Evolutionary conservation across 2,888 invertebrate genomes (phyloP).

Genomic region (Plutella xylostella): DNA sequence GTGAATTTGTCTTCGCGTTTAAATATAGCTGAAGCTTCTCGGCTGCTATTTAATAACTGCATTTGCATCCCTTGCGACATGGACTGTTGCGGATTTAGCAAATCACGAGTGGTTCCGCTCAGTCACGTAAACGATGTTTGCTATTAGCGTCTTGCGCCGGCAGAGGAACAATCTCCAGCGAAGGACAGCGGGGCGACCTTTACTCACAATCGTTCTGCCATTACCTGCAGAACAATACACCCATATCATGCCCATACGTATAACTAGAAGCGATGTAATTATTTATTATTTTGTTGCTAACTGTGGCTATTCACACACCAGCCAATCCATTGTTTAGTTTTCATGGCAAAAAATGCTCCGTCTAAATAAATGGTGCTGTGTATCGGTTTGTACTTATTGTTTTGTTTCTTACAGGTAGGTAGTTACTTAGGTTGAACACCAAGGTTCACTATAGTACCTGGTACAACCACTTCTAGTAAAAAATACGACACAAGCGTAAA

Average conservation of each 20-base stretch:
- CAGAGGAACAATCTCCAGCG: slow-evolving; percentile 25
- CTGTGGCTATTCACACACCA: neutral
- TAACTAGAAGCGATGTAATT: slow-evolving; percentile 43
- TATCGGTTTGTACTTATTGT: no score
- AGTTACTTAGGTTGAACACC: no score
- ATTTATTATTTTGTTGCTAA: slow-evolving; percentile 21
- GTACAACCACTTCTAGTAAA: no score
- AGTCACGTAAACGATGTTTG: slow-evolving; percentile 8
- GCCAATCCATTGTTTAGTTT: neutral
- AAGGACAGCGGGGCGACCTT: slow-evolving; percentile 28
- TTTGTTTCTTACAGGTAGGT: no score
- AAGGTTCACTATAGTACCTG: no score
- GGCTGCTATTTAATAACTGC: no score
- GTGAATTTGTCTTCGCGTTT: no score
- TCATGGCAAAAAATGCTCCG: no score
- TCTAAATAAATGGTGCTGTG: no score
- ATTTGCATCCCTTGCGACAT: slow-evolving; percentile 7
- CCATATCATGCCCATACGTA: slow-evolving; percentile 21
- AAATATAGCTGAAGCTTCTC: no score
- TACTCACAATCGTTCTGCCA: slow-evolving; percentile 23
- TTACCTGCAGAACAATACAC: slow-evolving; percentile 37
- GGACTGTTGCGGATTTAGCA: slow-evolving; percentile 1
- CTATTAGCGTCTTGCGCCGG: slow-evolving; percentile 4
- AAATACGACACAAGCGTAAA: no score
- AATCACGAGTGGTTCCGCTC: slow-evolving; percentile 4